phyloP scores from a whole-genome alignment of 2,888 invertebrate species.

The Drosophila meridiana region DNA sequence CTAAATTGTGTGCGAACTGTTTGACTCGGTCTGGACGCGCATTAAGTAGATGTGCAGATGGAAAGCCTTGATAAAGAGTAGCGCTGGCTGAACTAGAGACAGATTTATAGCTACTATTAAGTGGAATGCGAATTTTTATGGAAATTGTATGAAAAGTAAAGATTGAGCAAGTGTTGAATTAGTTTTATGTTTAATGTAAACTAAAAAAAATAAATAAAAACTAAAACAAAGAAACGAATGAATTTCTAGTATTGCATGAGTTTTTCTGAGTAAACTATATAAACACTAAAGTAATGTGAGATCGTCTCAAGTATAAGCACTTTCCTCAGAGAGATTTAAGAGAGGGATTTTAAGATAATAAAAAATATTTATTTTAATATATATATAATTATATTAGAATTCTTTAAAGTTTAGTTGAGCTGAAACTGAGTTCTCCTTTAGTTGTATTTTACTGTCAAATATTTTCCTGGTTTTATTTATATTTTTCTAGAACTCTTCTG shows the following conservation, averaged over 20 bases:
- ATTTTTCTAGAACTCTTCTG: background rate
- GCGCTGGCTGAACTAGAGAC: background rate
- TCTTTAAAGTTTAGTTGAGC: no score
- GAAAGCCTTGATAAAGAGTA: background rate
- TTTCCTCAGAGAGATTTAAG: no score
- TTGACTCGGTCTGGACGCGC: background rate
- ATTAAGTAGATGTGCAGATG: constrained; percentile 5
- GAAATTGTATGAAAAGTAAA: background rate
- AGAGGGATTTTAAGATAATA: no score
- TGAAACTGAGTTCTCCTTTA: background rate
- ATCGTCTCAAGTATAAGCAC: no score
- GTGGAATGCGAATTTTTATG: background rate
- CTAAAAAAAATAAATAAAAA: background rate
- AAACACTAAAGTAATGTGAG: background rate
- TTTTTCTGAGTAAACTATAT: background rate
- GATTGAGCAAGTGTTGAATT: background rate
- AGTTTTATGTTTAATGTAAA: background rate
- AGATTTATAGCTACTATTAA: background rate
- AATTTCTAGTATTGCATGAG: background rate
- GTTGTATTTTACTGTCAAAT: background rate
- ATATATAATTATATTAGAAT: no score
- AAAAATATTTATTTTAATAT: no score
- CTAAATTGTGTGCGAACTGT: constrained; percentile 26
- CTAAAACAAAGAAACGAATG: background rate
- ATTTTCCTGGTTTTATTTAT: background rate